phyloP scores from a whole-genome alignment of 23 tunicate genomes.

The Halocynthia roretzi region DNA sequence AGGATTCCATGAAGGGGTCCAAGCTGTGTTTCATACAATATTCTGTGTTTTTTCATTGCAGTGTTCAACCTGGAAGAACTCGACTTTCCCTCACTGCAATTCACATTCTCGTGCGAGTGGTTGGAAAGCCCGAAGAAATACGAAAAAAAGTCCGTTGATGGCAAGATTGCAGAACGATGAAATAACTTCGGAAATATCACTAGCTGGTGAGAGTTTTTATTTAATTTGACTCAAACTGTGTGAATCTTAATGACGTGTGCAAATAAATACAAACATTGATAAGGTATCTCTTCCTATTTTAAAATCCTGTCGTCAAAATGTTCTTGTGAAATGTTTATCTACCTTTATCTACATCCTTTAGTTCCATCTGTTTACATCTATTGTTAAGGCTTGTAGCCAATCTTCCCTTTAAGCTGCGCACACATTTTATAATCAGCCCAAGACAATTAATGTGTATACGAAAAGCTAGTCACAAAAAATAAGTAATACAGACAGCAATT shows the following conservation, averaged over 20 bases:
- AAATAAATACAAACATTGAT: not conserved
- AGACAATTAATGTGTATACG: too few relatives aligned
- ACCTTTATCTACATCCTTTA: too few relatives aligned
- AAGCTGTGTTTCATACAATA: too few relatives aligned
- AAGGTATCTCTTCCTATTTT: not conserved
- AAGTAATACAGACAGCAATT: too few relatives aligned
- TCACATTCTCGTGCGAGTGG: conserved; percentile 66
- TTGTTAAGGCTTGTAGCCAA: too few relatives aligned
- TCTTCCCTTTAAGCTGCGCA: too few relatives aligned
- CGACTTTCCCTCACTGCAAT: conserved; percentile 59
- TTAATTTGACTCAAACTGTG: not conserved
- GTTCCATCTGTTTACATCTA: too few relatives aligned
- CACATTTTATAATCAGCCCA: too few relatives aligned
- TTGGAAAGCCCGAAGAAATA: conserved; percentile 82
- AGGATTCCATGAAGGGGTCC: too few relatives aligned
- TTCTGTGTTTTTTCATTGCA: conserved; percentile 5
- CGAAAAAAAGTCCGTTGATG: conserved; percentile 74
- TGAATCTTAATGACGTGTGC: not conserved
- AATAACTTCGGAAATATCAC: conserved; percentile 28
- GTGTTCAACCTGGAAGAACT: conserved; percentile 48
- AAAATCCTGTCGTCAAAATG: too few relatives aligned
- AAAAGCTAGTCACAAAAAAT: too few relatives aligned
- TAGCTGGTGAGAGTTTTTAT: conserved; percentile 27
- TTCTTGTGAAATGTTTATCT: too few relatives aligned
- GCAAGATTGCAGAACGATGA: conserved; percentile 36